A percentile compares a stretch with the other conserved stretches of the same genome.
These are phyloP conservation scores for Ceuthmochares aereus DNA, from an alignment of 2,113 vertebrate genomes.

Conservation along the genomic window DNA sequence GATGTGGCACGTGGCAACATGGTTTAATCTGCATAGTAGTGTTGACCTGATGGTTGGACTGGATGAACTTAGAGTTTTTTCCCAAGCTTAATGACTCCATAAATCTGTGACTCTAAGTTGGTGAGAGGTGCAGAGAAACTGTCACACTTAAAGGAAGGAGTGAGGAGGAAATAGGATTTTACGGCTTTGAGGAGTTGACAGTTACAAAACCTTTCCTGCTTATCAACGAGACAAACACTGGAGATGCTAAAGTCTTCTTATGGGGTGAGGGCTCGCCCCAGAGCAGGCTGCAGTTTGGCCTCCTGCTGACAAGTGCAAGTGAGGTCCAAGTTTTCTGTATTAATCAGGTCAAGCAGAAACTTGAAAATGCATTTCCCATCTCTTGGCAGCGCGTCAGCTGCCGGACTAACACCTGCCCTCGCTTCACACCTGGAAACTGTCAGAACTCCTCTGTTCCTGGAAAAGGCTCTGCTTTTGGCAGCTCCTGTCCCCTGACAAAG, in stretches of 20 bases:
- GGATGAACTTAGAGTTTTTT: too few species aligned
- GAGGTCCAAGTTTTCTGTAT: neutral
- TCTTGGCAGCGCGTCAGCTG: neutral
- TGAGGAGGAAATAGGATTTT: neutral
- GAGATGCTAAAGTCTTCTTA: neutral
- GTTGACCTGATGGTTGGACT: too few species aligned
- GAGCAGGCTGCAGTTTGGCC: neutral
- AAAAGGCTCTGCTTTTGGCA: constrained; percentile 24
- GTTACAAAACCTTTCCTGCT: neutral
- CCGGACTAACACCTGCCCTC: neutral
- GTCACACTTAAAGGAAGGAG: neutral
- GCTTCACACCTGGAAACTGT: constrained; percentile 11
- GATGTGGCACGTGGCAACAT: too few species aligned
- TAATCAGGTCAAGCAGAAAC: neutral
- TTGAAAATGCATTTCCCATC: neutral
- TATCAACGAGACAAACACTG: neutral
- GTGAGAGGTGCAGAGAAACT: neutral
- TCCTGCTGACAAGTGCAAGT: neutral
- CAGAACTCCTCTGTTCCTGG: neutral
- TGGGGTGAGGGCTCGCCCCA: too few species aligned
- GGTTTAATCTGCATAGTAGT: too few species aligned
- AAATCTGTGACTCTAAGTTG: neutral
- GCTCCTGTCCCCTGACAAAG: neutral
- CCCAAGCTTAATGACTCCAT: too few species aligned
- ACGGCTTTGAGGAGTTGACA: neutral